A percentile compares a stretch with the other conserved stretches of the same genome.
These are phyloP conservation scores for Scaptodrosophila lebanonensis DNA, from an alignment of 1,140 invertebrate genomes.

Conservation along the genomic window DNA sequence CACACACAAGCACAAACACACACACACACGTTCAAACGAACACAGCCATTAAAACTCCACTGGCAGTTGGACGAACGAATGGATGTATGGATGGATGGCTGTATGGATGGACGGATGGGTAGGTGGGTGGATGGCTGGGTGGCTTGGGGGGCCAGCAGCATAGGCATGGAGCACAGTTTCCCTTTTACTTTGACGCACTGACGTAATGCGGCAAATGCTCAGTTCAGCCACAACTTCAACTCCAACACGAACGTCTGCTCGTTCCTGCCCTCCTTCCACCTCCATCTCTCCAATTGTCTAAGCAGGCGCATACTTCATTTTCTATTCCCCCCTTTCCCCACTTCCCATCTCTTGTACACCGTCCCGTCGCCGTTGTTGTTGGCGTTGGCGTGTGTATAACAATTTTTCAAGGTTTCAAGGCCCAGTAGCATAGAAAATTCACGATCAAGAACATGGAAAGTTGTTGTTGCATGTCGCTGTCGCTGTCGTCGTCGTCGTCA, in stretches of 20 bases:
- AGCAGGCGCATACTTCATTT: no score
- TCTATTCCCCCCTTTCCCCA: not conserved
- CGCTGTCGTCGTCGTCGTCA: constrained; percentile 4
- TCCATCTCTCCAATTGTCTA: no score
- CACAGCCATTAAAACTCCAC: not conserved
- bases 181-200: constrained; percentile 65
- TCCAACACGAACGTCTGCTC: not conserved
- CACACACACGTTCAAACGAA: constrained; percentile 2
- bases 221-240: constrained; percentile 42
- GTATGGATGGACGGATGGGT: no score
- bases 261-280: not conserved
- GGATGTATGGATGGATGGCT: no score
- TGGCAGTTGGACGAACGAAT: no score
- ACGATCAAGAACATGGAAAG: constrained; percentile 77
- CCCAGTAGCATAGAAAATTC: constrained; percentile 76
- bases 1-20: no score
- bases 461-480: constrained; percentile 33
- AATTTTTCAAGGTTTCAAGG: constrained; percentile 71
- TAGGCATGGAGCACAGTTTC: constrained; percentile 48
- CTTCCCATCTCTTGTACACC: not conserved
- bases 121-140: no score
- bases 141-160: not conserved
- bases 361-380: constrained; percentile 1
- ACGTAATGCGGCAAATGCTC: constrained; percentile 68
- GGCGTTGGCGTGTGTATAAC: constrained; percentile 26